Conservation (phyloP, 2,888 invertebrate genomes). For the Lithophane ornitopus region DNA sequence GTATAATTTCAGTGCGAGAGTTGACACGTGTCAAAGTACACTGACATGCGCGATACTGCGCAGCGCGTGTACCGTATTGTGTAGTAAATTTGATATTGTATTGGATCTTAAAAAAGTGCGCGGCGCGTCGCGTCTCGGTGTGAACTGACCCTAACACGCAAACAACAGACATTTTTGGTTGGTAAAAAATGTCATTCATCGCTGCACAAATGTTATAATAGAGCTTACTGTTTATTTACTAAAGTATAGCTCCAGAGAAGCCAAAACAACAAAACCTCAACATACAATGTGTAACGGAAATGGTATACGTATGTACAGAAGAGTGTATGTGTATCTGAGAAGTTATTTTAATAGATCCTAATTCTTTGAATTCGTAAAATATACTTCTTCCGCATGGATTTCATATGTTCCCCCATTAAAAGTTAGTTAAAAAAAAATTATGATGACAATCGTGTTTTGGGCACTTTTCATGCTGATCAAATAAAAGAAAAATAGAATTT, state of each 20-base stretch:
- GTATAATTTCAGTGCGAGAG: too few species aligned
- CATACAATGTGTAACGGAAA: slow-evolving; percentile 3
- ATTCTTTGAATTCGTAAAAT: background rate
- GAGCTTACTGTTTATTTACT: too few species aligned
- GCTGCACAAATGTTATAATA: background rate
- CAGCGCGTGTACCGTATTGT: too few species aligned
- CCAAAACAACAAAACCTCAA: background rate
- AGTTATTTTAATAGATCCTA: background rate
- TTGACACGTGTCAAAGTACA: too few species aligned
- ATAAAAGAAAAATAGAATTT: background rate
- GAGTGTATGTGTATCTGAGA: background rate
- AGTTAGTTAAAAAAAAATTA: background rate
- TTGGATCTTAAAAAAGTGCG: too few species aligned
- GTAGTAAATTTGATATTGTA: too few species aligned
- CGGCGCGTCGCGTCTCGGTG: too few species aligned
- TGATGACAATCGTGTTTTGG: background rate
- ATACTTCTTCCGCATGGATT: background rate
- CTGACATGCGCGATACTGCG: too few species aligned
- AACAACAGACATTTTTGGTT: background rate
- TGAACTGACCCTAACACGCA: too few species aligned
- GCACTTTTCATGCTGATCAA: background rate
- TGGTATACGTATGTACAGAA: background rate
- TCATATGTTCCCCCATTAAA: too few species aligned
- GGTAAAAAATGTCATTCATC: background rate
- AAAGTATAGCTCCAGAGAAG: background rate